Evolutionary conservation across 1,140 invertebrate genomes (phyloP), one percentile per base, ranked within the genome.

Genomic region (Calliphora vicina): DNA sequence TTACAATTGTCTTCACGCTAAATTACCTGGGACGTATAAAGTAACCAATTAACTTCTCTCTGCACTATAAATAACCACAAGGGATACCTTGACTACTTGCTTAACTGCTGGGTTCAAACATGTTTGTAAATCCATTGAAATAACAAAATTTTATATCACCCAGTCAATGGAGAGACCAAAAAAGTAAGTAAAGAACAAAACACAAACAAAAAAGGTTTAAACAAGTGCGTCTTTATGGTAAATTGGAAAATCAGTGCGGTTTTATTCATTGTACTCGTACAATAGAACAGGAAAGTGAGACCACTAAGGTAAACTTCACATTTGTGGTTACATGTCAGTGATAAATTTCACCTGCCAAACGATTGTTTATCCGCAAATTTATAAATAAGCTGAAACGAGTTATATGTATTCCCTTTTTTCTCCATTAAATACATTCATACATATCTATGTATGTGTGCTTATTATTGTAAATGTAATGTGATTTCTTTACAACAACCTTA

Each of bases 161-260:
- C 50, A 57, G 50, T 57, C 15, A 17, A 57, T 17, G n/a, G 17
- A 57, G 17, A 57, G n/a, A 57, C 50, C 17, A n/a, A 57, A 57
- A 57, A 57, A 17, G 13, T 57, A n/a, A n/a, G n/a, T n/a, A 57
- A n/a, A 57, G 50, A 57, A 57, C 6, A 57, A n/a, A n/a, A n/a
- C 1, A 35, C 1, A 35, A 35, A n/a, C 15, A 57, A 57, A 57
- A 15, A 57, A 57, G n/a, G 50, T 13, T 57, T 57, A 15, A 15
- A 15, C 15, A n/a, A n/a, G 50, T 80, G 78, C 78, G 78, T 80
- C 78, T 80, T 80, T 35, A 80, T 80, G 42, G 20, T 80, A 50
- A 80, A 80, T 80, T 80, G 78, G 73, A 80, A 57, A 50, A 80
- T 80, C 78, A 45, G 43, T 80, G 78, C 78, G 78, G 78, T 80